Evolutionary conservation across 2,888 invertebrate species (phyloP).

Genomic region (Tanypteryx hageni): DNA sequence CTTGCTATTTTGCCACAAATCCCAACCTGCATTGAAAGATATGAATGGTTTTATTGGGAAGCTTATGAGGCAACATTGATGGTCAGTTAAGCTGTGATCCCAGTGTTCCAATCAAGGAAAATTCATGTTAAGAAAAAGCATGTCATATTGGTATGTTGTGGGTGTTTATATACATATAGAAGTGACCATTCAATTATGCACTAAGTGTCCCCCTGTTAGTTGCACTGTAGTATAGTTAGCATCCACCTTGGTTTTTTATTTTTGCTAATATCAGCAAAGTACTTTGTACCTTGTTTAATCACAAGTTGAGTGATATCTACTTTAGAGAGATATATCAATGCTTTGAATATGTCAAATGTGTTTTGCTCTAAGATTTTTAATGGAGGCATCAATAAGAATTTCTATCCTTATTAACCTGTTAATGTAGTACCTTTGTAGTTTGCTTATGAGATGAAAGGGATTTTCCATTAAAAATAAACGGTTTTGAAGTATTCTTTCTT

Average conservation of each 20-base stretch:
- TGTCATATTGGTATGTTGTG: conserved; percentile 61
- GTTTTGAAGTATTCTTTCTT: conserved; percentile 38
- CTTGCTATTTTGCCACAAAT: conserved; percentile 43
- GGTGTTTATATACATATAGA: conserved; percentile 60
- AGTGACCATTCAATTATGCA: conserved; percentile 64
- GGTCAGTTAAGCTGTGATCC: conserved; percentile 55
- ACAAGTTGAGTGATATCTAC: conserved; percentile 64
- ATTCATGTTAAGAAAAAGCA: conserved; percentile 60
- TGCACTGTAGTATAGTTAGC: conserved; percentile 66
- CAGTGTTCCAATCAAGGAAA: conserved; percentile 53
- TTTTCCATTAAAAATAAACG: conserved; percentile 40
- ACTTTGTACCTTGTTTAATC: conserved; percentile 63
- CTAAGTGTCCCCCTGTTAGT: conserved; percentile 64
- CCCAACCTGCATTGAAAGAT: conserved; percentile 53
- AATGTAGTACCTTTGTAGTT: conserved; percentile 64
- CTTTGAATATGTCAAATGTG: conserved; percentile 64
- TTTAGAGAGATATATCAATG: conserved; percentile 64
- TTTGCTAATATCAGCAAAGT: conserved; percentile 64
- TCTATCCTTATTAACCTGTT: conserved; percentile 59
- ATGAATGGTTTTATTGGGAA: conserved; percentile 50
- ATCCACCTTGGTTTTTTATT: conserved; percentile 68
- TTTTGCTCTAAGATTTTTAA: conserved; percentile 61
- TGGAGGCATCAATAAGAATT: conserved; percentile 59
- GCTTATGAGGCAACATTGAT: conserved; percentile 42
- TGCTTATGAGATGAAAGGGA: conserved; percentile 62